A percentile compares a stretch with the other conserved stretches of the same genome.
These are phyloP conservation scores for Pseudobourletiella spinata DNA, from an alignment of 1,140 invertebrate species.

Conservation along the genomic window DNA sequence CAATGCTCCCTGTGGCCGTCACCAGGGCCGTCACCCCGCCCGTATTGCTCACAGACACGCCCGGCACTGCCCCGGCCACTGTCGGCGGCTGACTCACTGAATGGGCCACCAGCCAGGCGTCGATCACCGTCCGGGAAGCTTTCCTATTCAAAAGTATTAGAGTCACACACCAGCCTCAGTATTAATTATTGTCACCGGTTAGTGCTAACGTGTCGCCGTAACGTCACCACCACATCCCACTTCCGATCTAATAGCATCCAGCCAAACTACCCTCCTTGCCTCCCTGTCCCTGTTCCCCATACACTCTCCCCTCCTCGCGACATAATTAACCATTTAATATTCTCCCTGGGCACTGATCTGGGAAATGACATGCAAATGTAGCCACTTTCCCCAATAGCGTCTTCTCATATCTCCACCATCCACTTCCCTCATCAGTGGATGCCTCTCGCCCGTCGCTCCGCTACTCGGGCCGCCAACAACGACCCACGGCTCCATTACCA, in stretches of 20 bases:
- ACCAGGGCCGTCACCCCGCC: constrained; percentile 26
- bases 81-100: constrained; percentile 49
- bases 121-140: constrained; percentile 80
- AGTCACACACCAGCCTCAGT: neutral
- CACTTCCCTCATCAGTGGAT: too few species aligned
- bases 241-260: neutral
- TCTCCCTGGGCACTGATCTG: too few species aligned
- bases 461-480: too few species aligned
- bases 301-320: neutral
- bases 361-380: too few species aligned
- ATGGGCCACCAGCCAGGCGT: constrained; percentile 81
- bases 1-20: constrained; percentile 18
- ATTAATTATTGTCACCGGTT: neutral
- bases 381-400: too few species aligned
- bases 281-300: too few species aligned
- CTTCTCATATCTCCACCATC: too few species aligned
- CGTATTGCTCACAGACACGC: constrained; percentile 8
- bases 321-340: neutral
- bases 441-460: too few species aligned
- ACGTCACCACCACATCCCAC: neutral
- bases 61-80: constrained; percentile 34
- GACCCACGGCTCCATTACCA: too few species aligned
- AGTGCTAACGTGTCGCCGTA: neutral
- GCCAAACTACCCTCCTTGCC: too few species aligned
- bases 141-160: constrained; percentile 52